Evolutionary conservation across 2,113 vertebrate genomes (phyloP).

Genomic region (Mirza zaza): DNA sequence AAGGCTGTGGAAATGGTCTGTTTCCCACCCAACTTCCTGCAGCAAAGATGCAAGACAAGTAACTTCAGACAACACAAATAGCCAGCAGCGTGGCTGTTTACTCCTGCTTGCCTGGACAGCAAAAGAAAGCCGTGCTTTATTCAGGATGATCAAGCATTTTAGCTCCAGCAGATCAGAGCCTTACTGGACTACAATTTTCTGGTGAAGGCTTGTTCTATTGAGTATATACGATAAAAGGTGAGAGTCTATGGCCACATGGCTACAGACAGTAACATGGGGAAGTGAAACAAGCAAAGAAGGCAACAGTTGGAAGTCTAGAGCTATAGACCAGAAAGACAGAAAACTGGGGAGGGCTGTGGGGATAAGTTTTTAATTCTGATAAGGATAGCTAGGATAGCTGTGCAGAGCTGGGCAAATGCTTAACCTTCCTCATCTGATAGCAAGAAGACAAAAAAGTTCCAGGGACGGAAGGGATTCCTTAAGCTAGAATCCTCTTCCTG

Average conservation of each 20-base stretch:
- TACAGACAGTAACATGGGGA: background rate
- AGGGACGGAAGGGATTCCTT: background rate
- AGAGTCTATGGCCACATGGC: background rate
- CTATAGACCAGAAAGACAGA: background rate
- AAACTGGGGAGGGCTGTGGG: background rate
- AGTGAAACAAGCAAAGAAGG: background rate
- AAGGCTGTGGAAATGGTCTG: conserved; percentile 37
- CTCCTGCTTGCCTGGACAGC: background rate
- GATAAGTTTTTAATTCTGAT: background rate
- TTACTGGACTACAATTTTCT: background rate
- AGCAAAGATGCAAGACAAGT: conserved; percentile 8
- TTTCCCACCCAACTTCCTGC: conserved; percentile 30
- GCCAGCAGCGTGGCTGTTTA: conserved; percentile 3
- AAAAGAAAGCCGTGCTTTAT: conserved; percentile 7
- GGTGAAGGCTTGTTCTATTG: background rate
- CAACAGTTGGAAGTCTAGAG: background rate
- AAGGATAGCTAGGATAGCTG: background rate
- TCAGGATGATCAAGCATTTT: background rate
- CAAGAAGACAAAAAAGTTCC: background rate
- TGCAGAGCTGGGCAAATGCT: background rate
- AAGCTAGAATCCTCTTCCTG: background rate
- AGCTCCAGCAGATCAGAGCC: background rate
- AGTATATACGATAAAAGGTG: background rate
- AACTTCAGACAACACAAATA: conserved; percentile 47
- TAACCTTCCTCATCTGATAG: background rate